Percentiles rank a stretch among this genome's conserved stretches.
Conservation (phyloP, 1,140 invertebrate species). For the Nylanderia fulva region DNA sequence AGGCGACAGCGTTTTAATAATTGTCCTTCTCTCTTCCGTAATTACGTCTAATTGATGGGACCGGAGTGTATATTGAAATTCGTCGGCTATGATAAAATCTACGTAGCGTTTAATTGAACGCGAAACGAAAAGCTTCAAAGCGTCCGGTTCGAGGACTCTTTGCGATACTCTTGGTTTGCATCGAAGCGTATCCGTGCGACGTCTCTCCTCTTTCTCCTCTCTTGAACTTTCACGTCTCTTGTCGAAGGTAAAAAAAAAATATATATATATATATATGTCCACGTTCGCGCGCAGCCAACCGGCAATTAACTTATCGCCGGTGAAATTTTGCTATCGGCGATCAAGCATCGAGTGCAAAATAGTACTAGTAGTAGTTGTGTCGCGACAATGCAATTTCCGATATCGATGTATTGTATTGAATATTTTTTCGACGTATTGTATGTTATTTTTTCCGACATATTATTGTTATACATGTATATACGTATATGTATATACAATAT, state of each 20-base stretch:
- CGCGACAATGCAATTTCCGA: too few relatives aligned
- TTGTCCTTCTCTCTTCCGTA: not conserved
- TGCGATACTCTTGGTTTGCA: constrained; percentile 7
- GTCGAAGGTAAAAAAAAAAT: constrained; percentile 2
- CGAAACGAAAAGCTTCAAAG: constrained; percentile 23
- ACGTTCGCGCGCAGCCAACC: not conserved
- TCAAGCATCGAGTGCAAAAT: not conserved
- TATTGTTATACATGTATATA: too few relatives aligned
- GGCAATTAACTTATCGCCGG: constrained; percentile 25
- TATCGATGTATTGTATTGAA: too few relatives aligned
- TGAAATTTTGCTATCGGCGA: constrained; percentile 32
- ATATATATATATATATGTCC: too few relatives aligned
- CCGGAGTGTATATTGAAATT: not conserved
- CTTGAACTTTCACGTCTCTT: constrained; percentile 28
- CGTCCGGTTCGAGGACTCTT: constrained; percentile 1
- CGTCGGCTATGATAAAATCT: not conserved
- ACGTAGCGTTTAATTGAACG: constrained; percentile 25
- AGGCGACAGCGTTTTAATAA: not conserved
- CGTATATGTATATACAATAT: too few relatives aligned
- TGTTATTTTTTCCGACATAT: not conserved
- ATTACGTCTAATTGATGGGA: constrained; percentile 29
- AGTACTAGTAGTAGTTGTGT: not conserved
- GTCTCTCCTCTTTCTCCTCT: not conserved
- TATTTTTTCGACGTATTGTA: too few relatives aligned
- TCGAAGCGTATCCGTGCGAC: not conserved